Base-by-base conservation (phyloP, 2,113 vertebrate species). In the Phoxinus phoxinus region DNA sequence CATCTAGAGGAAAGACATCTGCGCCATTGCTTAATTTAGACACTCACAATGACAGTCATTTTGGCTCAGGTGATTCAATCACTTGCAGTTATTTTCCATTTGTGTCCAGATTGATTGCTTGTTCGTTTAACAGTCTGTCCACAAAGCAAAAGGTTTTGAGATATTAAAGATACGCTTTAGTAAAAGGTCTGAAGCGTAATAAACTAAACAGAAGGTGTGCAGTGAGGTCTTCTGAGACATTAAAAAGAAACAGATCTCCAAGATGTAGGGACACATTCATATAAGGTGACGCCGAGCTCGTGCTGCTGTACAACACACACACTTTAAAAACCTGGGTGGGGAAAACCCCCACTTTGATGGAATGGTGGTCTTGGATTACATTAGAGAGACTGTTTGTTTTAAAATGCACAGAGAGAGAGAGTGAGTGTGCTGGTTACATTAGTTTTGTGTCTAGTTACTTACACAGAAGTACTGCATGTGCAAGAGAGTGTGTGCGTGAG, bases 231-330 rank as follows among this genome's bases (percentile, higher is more conserved):
- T 41, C 53, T 12, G 25, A 61, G 69, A 63, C 15, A 61, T 44
- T 74, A 53, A 6, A 59, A 35, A 61, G n/a, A 74, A 87, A 83
- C 4, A 17, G 30, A 87, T 44, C 48, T 87, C 79, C 63, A 87
- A 65, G 73, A 85, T 84, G 76, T 23, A 74, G 59, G 9, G 58
- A 21, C 53, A 19, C 10, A 8, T 27, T 59, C 48, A 48, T 63
- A 75, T 73, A 87, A 48, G 30, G 73, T 87, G 84, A 89, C 56
- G 65, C n/a, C 72, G n/a, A n/a, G n/a, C n/a, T 75, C 19, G 30
- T 85, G 77, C 17, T 30, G n/a, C 35, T 48, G 9, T 51, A n/a
- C 6, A n/a, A 56, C 19, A 56, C 19, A 56, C 65, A 81, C 51
- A 76, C 32, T 63, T 63, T 44, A 63, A 61, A 61, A 83, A 35